Percentiles rank a stretch among this genome's conserved stretches.
phyloP scores from a whole-genome alignment of 2,113 vertebrate species.

The Xenus cinereus region DNA sequence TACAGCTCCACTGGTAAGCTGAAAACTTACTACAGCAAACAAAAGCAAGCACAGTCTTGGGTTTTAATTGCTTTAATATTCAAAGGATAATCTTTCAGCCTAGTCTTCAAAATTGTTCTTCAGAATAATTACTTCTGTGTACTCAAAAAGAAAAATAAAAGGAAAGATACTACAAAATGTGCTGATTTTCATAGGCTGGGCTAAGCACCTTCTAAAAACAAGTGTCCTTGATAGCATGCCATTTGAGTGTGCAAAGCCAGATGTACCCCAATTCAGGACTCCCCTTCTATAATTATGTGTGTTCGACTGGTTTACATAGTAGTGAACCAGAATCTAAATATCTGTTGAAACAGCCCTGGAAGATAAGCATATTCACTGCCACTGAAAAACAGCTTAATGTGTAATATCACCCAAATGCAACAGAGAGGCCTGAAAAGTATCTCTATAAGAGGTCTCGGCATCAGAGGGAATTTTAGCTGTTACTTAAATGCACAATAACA shows the following conservation, averaged over 20 bases:
- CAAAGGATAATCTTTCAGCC: neutral
- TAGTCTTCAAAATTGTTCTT: neutral
- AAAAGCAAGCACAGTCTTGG: neutral
- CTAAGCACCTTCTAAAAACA: neutral
- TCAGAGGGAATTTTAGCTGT: neutral
- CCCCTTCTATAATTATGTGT: neutral
- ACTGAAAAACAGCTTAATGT: neutral
- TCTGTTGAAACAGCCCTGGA: neutral
- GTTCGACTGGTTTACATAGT: neutral
- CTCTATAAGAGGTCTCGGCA: neutral
- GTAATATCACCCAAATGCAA: neutral
- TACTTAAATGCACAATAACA: neutral
- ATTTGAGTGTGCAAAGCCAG: neutral
- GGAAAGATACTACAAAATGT: neutral
- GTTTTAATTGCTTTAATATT: conserved; percentile 37
- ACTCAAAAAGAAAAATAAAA: neutral
- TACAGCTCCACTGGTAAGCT: neutral
- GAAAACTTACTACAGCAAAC: neutral
- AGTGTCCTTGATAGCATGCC: neutral
- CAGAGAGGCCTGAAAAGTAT: neutral
- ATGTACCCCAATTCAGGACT: neutral
- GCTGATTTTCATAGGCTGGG: neutral
- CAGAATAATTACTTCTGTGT: neutral
- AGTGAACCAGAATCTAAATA: neutral
- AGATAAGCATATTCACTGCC: neutral